Evolutionary conservation across 2,888 invertebrate species (phyloP).

Genomic region (Quadroppia sp.): DNA sequence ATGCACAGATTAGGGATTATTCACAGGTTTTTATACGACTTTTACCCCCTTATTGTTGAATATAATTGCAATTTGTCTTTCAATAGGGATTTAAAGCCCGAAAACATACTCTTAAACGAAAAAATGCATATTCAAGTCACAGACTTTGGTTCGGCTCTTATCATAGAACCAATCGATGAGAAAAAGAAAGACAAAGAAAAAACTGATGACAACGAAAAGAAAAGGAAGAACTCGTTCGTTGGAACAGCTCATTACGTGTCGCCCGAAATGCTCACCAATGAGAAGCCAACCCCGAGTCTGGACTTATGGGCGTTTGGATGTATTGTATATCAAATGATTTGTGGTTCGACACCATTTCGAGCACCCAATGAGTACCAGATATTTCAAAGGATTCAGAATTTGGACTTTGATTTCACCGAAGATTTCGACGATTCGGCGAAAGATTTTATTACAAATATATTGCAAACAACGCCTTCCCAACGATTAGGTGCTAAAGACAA

Average conservation of each 20-base stretch:
- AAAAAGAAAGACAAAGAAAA: conserved; percentile 12
- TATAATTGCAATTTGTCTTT: conserved; percentile 41
- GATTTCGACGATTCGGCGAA: conserved; percentile 80
- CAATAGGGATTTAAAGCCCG: conserved; percentile 81
- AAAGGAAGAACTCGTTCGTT: conserved; percentile 64
- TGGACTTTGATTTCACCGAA: conserved; percentile 87
- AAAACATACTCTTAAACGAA: conserved; percentile 91
- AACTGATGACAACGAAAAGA: not conserved
- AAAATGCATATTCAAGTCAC: conserved; percentile 94
- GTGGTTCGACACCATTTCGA: conserved; percentile 85
- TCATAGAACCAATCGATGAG: conserved; percentile 8
- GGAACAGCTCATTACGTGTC: conserved; percentile 99
- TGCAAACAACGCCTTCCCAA: conserved; percentile 71
- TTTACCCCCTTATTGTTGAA: conserved; percentile 43
- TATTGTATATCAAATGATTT: conserved; percentile 93
- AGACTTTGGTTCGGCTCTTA: conserved; percentile 95
- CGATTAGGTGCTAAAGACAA: conserved; percentile 76
- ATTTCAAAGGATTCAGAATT: conserved; percentile 87
- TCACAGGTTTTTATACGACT: conserved; percentile 62
- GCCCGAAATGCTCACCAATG: conserved; percentile 84
- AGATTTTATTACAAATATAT: conserved; percentile 77
- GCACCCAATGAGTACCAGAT: conserved; percentile 87
- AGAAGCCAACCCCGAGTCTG: conserved; percentile 56
- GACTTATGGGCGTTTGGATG: conserved; percentile 98
- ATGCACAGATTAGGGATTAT: conserved; percentile 82